A percentile compares a stretch with the other conserved stretches of the same genome.
These are phyloP conservation scores for Lutjanus campechanus DNA, from an alignment of 2,797 vertebrate species.

Conservation along the genomic window DNA sequence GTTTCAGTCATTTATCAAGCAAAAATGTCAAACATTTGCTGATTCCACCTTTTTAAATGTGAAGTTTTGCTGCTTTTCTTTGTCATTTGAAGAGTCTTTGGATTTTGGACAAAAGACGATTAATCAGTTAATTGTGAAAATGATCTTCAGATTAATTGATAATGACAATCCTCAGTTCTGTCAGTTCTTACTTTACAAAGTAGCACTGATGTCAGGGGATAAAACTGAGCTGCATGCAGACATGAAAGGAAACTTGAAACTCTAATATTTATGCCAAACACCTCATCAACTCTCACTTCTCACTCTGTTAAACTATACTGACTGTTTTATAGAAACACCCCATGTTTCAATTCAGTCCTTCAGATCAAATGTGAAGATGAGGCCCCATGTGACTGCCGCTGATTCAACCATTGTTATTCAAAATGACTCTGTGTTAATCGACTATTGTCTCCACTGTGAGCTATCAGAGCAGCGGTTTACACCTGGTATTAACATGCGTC, in stretches of 20 bases:
- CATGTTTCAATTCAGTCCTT: background rate
- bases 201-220: background rate
- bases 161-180: too few species aligned
- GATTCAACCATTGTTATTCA: conserved; percentile 57
- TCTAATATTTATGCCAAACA: background rate
- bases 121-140: too few species aligned
- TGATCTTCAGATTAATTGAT: too few species aligned
- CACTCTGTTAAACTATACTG: conserved; percentile 41
- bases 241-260: background rate
- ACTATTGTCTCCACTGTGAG: conserved; percentile 37
- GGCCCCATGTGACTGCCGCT: conserved; percentile 21
- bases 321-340: background rate
- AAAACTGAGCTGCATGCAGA: background rate
- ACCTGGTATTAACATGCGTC: too few species aligned
- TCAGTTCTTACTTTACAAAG: background rate
- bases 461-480: background rate
- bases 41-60: too few species aligned
- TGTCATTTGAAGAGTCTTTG: too few species aligned
- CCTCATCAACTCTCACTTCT: conserved; percentile 37
- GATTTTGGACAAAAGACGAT: too few species aligned
- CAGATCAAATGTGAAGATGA: conserved; percentile 7
- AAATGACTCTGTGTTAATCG: conserved; percentile 25
- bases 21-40: too few species aligned
- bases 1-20: too few species aligned
- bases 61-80: too few species aligned